Evolutionary conservation across 2,888 invertebrate species (phyloP), one percentile per base, ranked within the genome.

Genomic region (Anagyrus pseudococci): DNA sequence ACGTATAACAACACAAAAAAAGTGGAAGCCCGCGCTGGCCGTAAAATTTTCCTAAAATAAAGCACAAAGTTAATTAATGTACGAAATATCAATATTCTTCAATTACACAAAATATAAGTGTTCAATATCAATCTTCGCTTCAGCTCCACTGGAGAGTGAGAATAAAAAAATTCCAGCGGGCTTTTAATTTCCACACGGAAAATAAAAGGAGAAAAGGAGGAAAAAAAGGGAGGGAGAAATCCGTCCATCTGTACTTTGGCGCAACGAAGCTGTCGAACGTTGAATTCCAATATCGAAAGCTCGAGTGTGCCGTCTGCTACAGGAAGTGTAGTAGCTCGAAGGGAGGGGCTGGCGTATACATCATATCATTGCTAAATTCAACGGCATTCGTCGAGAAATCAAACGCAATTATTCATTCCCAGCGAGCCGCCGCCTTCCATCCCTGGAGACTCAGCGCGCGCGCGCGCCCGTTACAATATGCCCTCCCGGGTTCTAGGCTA

Each of bases 321-420:
- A 44, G 50, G 3, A 23, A 8, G 13, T 4, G 8, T 8, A 37
- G 33, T 37, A 8, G 33, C 41, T 22, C 8, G 25, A 8, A 37
- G n/a, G n/a, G n/a, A n/a, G n/a, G n/a, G n/a, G n/a, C n/a, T n/a
- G n/a, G n/a, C n/a, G n/a, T n/a, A n/a, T n/a, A n/a, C n/a, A n/a
- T n/a, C n/a, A n/a, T 17, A 40, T 2, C 17, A 8, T 17, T 7
- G 41, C 13, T 22, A 49, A 49, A 55, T 54, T 20, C 54, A 57
- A 29, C 41, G 25, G 33, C 20, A 37, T 49, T 55, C 33, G 25
- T 29, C 29, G 33, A 19, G 52, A 20, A 49, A 61, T 56, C 50
- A 61, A 49, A 57, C 23, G 47, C 62, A 66, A 66, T 64, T 62
- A 64, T 53, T 58, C 59, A 50, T 49, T 37, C 50, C 29, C 49